These are phyloP conservation scores for Dendroctonus ponderosae DNA, from an alignment of 1,140 invertebrate species.

Conservation along the genomic window DNA sequence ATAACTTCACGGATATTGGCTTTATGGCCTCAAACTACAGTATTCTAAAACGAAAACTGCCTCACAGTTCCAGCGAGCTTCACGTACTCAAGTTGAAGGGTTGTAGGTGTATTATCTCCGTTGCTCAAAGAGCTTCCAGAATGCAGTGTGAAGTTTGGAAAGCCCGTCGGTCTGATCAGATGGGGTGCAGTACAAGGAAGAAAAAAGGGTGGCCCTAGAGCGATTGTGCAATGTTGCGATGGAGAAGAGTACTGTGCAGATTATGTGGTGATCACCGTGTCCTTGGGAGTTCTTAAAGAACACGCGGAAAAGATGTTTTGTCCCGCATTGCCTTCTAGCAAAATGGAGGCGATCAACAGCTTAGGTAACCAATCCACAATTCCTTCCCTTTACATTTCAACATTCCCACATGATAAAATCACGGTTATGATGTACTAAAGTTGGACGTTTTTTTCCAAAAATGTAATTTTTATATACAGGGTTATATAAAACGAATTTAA, in stretches of 20 bases:
- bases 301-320: constrained; percentile 71
- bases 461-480: too few species aligned
- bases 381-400: too few species aligned
- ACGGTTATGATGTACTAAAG: too few species aligned
- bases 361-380: constrained; percentile 30
- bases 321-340: constrained; percentile 70
- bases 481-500: too few species aligned
- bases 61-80: too few species aligned
- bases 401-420: too few species aligned
- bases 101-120: constrained; percentile 61
- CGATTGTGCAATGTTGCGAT: constrained; percentile 66
- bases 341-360: constrained; percentile 71
- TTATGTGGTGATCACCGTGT: constrained; percentile 79
- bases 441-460: too few species aligned
- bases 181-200: constrained; percentile 59
- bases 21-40: too few species aligned
- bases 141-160: constrained; percentile 59
- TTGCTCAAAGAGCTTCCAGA: constrained; percentile 60
- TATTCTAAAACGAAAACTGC: too few species aligned
- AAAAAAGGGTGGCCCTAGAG: constrained; percentile 49
- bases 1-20: too few species aligned
- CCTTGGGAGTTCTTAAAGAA: constrained; percentile 81
- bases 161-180: constrained; percentile 61
- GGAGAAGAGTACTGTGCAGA: constrained; percentile 71
- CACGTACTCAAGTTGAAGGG: neutral